Evolutionary conservation across 1,140 invertebrate species (phyloP), one percentile per base, ranked within the genome.

Genomic region (silkworm (Bombyx mori)): DNA sequence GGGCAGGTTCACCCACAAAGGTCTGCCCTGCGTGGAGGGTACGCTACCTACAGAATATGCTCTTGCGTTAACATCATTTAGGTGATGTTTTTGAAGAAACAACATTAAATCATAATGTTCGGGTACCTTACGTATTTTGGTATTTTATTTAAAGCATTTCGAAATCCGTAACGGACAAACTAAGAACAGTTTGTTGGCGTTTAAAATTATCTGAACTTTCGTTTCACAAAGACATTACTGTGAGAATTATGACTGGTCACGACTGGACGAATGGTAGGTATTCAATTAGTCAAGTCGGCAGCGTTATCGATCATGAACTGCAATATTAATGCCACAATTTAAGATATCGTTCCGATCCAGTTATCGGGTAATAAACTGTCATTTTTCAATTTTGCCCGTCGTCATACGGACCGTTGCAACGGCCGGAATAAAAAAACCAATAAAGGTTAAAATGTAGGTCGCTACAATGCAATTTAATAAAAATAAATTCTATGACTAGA

Each of bases 1-100:
- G 44, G 44, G 44, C 12, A 64, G 64, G 66, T 68, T 52, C 58
- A 59, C 68, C 68, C 70, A 63, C 66, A 73, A 65, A 68, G 61
- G 61, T 56, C 57, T 60, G 26, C 56, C 26, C 56, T 61, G 46
- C 8, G n/a, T 7, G 35, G 26, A 35, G 18, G 42, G 2, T n/a
- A 35, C 26, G 26, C 26, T 35, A 35, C 26, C 26, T 51, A 6
- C 7, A 8, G 26, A 4, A 35, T 2, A 4, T 35, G 26, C 26
- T 35, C 26, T 35, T 35, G 26, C 18, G 51, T 7, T 49, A 49
- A 12, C n/a, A 49, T 49, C 12, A 49, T 49, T 49, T 22, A 49
- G 12, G 47, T 12, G 47, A 49, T 12, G 22, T 7, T 49, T 49
- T 49, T 9, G n/a, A 9, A 18, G 22, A 49, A n/a, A 12, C 12